A percentile compares a stretch with the other conserved stretches of the same genome.
phyloP scores from a whole-genome alignment of 2,888 invertebrate species.

The Xanthia togata region DNA sequence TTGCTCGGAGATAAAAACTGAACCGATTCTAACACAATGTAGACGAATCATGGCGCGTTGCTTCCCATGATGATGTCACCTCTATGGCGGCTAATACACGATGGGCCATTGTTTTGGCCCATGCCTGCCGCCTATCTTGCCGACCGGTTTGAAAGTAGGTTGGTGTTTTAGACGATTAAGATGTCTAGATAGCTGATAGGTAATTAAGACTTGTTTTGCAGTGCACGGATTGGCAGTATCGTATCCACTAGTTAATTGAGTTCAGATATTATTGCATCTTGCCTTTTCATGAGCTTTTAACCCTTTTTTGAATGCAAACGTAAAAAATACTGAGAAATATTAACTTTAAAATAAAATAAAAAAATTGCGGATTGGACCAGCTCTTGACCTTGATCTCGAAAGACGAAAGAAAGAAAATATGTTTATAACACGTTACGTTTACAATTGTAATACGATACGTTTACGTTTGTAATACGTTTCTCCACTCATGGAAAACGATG shows the following conservation, averaged over 20 bases:
- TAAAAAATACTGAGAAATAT: not conserved
- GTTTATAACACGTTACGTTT: too few species aligned
- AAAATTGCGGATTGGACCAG: too few species aligned
- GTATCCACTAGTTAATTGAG: not conserved
- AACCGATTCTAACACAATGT: constrained; percentile 36
- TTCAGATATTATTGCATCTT: not conserved
- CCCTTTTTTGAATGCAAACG: not conserved
- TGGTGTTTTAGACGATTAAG: constrained; percentile 15
- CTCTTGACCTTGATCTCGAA: too few species aligned
- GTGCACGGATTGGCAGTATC: not conserved
- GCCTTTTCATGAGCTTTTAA: too few species aligned
- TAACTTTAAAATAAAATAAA: not conserved
- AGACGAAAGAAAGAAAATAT: too few species aligned
- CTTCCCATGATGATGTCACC: constrained; percentile 68
- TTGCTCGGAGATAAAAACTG: constrained; percentile 36
- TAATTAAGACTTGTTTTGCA: constrained; percentile 15
- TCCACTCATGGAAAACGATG: too few species aligned
- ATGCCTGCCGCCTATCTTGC: constrained; percentile 22
- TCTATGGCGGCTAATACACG: constrained; percentile 39
- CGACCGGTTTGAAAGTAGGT: constrained; percentile 44
- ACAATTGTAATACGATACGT: too few species aligned
- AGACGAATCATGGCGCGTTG: constrained; percentile 35
- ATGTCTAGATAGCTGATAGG: constrained; percentile 16
- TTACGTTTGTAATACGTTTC: too few species aligned
- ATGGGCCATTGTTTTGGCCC: constrained; percentile 62